These are phyloP conservation scores for Syrista parreyssii DNA, from an alignment of 2,888 invertebrate genomes.

Conservation along the genomic window DNA sequence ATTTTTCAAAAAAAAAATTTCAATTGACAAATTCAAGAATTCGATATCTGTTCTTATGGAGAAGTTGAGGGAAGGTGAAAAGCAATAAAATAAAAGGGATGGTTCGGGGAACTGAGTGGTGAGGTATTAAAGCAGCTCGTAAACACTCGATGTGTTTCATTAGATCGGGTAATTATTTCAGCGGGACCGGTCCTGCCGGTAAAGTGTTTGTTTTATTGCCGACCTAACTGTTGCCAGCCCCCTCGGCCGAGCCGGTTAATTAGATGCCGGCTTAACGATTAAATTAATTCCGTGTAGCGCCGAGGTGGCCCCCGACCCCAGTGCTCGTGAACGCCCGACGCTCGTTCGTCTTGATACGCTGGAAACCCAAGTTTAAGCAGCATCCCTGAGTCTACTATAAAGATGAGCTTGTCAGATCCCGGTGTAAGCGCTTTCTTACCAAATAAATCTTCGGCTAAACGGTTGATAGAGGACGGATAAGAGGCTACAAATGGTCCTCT, in stretches of 20 bases:
- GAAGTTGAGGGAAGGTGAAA: neutral
- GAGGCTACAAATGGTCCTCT: conserved; percentile 1
- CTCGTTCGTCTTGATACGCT: conserved; percentile 32
- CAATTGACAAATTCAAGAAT: neutral
- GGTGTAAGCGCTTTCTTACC: conserved; percentile 27
- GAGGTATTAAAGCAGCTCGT: conserved; percentile 33
- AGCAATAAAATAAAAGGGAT: conserved; percentile 15
- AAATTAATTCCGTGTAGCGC: conserved; percentile 41
- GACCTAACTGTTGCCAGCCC: conserved; percentile 31
- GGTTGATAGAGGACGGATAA: conserved; percentile 3
- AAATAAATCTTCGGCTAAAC: conserved; percentile 21
- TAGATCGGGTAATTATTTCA: conserved; percentile 35
- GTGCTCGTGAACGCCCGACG: conserved; percentile 10
- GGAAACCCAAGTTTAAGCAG: conserved; percentile 26
- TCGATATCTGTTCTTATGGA: neutral
- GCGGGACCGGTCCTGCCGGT: conserved; percentile 21
- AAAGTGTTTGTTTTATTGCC: conserved; percentile 35
- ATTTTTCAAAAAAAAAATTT: too few relatives aligned
- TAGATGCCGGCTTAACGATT: conserved; percentile 43
- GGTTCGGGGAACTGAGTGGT: conserved; percentile 18
- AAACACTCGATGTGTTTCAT: conserved; percentile 35
- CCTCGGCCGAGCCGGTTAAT: conserved; percentile 34
- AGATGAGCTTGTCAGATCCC: conserved; percentile 30
- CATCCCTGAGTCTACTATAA: conserved; percentile 22
- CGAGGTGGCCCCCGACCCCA: conserved; percentile 26